Conservation (phyloP, 2,888 invertebrate species). For the Drosophila anomelani region DNA sequence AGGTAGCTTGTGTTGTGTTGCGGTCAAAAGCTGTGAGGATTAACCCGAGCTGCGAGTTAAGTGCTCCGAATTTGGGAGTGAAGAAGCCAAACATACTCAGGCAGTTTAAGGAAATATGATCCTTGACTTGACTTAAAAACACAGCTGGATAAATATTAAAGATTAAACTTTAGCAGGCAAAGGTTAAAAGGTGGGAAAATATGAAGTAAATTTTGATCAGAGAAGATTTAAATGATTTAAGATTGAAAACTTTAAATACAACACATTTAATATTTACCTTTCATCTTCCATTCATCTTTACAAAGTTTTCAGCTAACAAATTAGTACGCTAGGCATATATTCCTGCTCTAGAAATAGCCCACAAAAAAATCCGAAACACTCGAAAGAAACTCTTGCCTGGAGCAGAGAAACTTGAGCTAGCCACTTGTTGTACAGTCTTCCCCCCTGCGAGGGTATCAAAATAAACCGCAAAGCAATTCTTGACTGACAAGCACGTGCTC, state of each 20-base stretch:
- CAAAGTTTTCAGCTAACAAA: neutral
- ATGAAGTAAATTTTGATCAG: neutral
- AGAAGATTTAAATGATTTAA: no score
- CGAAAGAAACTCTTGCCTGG: neutral
- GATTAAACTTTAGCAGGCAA: neutral
- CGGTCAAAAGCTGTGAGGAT: constrained; percentile 20
- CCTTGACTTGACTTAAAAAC: neutral
- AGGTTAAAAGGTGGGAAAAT: neutral
- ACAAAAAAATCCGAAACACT: neutral
- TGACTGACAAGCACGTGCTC: constrained; percentile 61
- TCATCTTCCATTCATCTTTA: neutral
- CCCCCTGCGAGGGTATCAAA: constrained; percentile 35
- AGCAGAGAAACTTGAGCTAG: constrained; percentile 33
- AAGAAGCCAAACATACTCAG: neutral
- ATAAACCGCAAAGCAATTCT: constrained; percentile 44
- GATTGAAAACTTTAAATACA: no score
- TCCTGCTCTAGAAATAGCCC: constrained; percentile 12
- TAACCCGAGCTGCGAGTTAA: constrained; percentile 4
- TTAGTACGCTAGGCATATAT: neutral
- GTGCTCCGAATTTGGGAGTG: neutral
- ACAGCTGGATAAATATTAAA: neutral
- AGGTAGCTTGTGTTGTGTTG: constrained; percentile 49
- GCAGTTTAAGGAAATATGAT: neutral
- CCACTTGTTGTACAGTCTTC: constrained; percentile 20
- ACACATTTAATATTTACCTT: neutral